Base-by-base conservation (phyloP, 2,797 vertebrate species). In the Bovichtus variegatus region DNA sequence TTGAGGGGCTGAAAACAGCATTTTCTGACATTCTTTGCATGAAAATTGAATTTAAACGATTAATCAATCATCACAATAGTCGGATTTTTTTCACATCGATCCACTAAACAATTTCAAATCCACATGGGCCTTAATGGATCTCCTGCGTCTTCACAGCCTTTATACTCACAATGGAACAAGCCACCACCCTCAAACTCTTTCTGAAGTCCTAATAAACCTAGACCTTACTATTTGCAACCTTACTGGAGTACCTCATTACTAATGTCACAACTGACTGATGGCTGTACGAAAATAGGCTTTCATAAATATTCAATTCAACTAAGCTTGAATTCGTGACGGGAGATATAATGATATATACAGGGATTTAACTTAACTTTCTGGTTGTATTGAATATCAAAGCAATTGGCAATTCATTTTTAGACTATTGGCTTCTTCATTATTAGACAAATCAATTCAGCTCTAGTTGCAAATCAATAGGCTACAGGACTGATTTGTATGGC, bases 241-340 rank as follows among this genome's bases (percentile, higher is more conserved):
- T 34, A 40, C 67, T 55, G 65, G 49, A 78, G 78, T 5, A 46
- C 4, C 0, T 2, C 29, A 23, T 54, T 47, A 66, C 61, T 63
- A 43, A 63, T 40, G 60, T 27, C 43, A 9, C 12, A 55, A 43
- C 11, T 58, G 44, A 71, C 21, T 64, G 25, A 68, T 61, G 61
- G 25, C 46, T 63, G 36, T 1, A 25, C 25, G n/a, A n/a, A n/a
- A n/a, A n/a, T n/a, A n/a, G n/a, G n/a, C n/a, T n/a, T n/a, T n/a
- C n/a, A n/a, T n/a, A n/a, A 81, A 83, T 81, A 76, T 81, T 85
- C 27, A 81, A 12, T 43, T 13, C 27, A 38, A 25, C 34, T 40
- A 19, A 29, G 6, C 5, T 59, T 61, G 40, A 59, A 61, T 60
- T 38, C 25, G 10, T 53, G 44, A 36, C 55, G 21, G 40, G 27